Percentiles rank a stretch among this genome's conserved stretches.
Evolutionary conservation across 2,888 invertebrate species (phyloP).

Genomic region (Tiliacea aurago): DNA sequence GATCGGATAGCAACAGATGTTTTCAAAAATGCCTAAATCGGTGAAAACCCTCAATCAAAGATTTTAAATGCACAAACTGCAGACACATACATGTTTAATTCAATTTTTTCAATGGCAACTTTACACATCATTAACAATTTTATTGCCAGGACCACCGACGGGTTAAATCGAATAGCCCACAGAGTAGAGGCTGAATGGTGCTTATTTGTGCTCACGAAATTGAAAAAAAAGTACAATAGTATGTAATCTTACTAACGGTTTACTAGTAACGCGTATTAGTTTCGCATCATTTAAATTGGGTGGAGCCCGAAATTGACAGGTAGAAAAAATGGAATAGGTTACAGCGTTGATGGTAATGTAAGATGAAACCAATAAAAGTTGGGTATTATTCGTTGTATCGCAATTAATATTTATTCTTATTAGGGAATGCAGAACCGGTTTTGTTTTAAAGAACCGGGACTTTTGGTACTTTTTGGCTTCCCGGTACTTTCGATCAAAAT

Average conservation of each 20-base stretch:
- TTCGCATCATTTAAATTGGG: slow-evolving; percentile 62
- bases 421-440: no score
- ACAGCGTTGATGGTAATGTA: slow-evolving; percentile 1
- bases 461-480: no score
- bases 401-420: neutral
- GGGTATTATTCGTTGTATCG: neutral
- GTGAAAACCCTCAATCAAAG: slow-evolving; percentile 4
- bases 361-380: slow-evolving; percentile 31
- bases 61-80: slow-evolving; percentile 7
- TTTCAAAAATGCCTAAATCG: neutral
- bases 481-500: no score
- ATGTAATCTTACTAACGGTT: slow-evolving; percentile 70
- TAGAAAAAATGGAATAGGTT: slow-evolving; percentile 26
- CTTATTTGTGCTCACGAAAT: slow-evolving; percentile 45
- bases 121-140: slow-evolving; percentile 47
- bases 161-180: slow-evolving; percentile 41
- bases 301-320: slow-evolving; percentile 38
- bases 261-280: slow-evolving; percentile 67
- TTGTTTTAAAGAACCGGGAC: no score
- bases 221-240: slow-evolving; percentile 63
- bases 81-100: slow-evolving; percentile 18
- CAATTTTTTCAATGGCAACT: slow-evolving; percentile 43
- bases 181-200: slow-evolving; percentile 35
- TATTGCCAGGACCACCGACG: slow-evolving; percentile 61
- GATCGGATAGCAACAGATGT: neutral